These are phyloP conservation scores for Bolinopsis microptera DNA, from an alignment of 37 sponge, comb jelly and placozoan species.

Conservation along the genomic window DNA sequence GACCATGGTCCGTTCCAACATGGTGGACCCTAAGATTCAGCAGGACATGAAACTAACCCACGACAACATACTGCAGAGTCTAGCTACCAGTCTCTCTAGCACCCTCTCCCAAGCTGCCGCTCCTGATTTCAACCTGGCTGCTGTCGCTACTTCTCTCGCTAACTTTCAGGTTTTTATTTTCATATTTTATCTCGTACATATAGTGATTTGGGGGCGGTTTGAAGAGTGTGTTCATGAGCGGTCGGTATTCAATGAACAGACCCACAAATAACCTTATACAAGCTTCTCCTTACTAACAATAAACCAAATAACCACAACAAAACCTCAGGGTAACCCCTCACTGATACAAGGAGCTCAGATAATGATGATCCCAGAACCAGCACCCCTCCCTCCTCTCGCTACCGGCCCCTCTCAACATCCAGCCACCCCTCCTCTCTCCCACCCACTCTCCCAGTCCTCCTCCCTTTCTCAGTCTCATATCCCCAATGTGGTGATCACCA, in stretches of 20 bases:
- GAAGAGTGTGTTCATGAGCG: no score
- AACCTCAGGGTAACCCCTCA: neutral
- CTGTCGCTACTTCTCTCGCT: constrained; percentile 27
- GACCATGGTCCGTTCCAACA: constrained; percentile 32
- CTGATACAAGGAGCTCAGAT: neutral
- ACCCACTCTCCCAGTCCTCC: neutral
- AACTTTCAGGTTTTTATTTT: constrained; percentile 11
- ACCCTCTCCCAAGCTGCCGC: neutral
- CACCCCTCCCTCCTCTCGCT: neutral
- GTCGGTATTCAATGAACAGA: no score
- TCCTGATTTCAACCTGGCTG: neutral
- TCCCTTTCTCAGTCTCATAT: neutral
- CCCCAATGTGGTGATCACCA: neutral
- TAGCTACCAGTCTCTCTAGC: neutral
- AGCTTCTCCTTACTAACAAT: no score
- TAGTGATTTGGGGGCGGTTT: no score
- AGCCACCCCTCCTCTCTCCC: neutral
- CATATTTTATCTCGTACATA: no score
- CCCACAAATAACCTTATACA: no score
- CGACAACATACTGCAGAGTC: neutral
- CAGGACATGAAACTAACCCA: neutral
- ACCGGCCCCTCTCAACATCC: neutral
- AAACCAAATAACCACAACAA: no score
- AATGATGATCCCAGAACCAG: neutral
- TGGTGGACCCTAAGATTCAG: neutral